Base-by-base conservation (phyloP, 2,888 invertebrate genomes). In the Melinaea menophilus region DNA sequence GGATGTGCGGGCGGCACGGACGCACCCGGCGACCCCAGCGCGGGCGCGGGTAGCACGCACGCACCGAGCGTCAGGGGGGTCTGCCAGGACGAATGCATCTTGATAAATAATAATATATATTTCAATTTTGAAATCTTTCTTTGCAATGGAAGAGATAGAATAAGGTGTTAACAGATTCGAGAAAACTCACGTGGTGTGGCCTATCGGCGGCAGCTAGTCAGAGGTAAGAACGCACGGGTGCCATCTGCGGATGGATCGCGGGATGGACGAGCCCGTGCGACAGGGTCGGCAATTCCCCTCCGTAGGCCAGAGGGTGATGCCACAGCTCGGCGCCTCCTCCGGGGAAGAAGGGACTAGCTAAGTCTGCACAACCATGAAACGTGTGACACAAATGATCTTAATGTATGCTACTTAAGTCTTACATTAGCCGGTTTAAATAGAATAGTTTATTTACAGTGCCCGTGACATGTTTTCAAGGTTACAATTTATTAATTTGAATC, bases 161-260 rank as follows among this genome's bases (percentile, higher is more conserved):
- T 56, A 56, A 13, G 31, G 31, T 7, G 11, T 22, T n/a, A 56
- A 4, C n/a, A 56, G 31, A 58, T n/a, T 12, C 5, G 22, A 47
- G 33, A 5, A 3, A 56, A 93, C 94, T 84, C 89, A 94, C 92
- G 93, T 92, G 87, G 93, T 94, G 91, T 89, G 91, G 91, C 90
- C 93, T 93, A 92, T 95, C 94, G 93, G 94, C 94, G 92, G 95
- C 94, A 95, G 96, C 95, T 96, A 97, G 97, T 97, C 97, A 97
- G 95, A 97, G 97, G 94, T 96, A 97, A 92, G 97, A 97, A 92
- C 97, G 96, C 90, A 97, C 97, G 89, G 97, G 97, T 91, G 98
- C 97, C 90, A 91, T 90, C 95, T 98, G 98, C 90, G 97, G 97
- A 92, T 98, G 97, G 92, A 98, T 95, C 91, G 97, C 98, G 86